These are phyloP conservation scores for Sycobia sp. DNA, from an alignment of 1,140 invertebrate genomes.

Conservation along the genomic window DNA sequence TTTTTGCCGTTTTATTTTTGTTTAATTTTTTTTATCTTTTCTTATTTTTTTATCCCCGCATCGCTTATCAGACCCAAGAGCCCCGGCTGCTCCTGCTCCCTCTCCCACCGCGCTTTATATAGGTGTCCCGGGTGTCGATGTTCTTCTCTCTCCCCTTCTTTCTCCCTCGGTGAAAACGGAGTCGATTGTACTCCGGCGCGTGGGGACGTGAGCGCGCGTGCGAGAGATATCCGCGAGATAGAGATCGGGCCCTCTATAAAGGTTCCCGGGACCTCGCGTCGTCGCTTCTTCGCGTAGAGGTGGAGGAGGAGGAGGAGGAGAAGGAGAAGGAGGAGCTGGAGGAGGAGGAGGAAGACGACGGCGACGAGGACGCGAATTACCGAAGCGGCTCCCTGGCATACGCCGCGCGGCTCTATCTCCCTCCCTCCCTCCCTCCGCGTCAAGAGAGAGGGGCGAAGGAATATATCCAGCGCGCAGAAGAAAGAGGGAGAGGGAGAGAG, in stretches of 20 bases:
- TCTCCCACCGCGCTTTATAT: not conserved
- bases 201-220: not conserved
- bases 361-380: conserved; percentile 23
- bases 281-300: conserved; percentile 1
- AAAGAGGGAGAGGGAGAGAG: not conserved
- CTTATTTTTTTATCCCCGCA: not conserved
- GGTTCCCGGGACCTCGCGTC: not conserved
- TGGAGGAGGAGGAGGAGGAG: too few species aligned
- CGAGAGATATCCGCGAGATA: conserved; percentile 22
- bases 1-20: too few species aligned
- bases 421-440: not conserved
- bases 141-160: too few species aligned
- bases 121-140: not conserved
- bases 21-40: too few species aligned
- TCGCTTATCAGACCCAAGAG: too few species aligned
- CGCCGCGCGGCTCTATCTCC: not conserved
- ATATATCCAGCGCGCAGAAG: too few species aligned
- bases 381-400: conserved; percentile 17
- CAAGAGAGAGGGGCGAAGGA: conserved; percentile 5
- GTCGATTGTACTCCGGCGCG: not conserved
- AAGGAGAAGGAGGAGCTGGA: too few species aligned
- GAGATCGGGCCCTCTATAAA: conserved; percentile 12
- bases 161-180: conserved; percentile 9
- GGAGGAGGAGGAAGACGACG: too few species aligned
- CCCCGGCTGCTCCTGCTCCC: too few species aligned